Evolutionary conservation across 2,797 vertebrate species (phyloP).

Genomic region (Danio tinwini): DNA sequence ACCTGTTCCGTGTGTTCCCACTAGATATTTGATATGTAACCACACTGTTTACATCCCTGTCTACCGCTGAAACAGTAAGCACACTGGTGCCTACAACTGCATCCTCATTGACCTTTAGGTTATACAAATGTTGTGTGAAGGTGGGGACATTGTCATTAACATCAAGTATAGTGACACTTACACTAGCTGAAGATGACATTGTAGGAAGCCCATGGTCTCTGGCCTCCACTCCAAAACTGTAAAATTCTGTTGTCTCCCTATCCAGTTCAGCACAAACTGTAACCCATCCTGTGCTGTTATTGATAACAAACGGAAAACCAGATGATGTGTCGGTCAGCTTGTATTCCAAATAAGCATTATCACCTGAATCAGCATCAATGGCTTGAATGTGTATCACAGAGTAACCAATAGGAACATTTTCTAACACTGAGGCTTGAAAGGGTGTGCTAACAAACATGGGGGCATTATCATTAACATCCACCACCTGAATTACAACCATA

Average conservation of each 20-base stretch:
- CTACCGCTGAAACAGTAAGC: conserved; percentile 82
- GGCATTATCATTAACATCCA: conserved; percentile 88
- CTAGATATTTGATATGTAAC: conserved; percentile 89
- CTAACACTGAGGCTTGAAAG: conserved; percentile 86
- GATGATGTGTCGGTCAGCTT: conserved; percentile 77
- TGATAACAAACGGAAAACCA: conserved; percentile 85
- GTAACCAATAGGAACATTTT: conserved; percentile 84
- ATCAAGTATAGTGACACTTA: conserved; percentile 84
- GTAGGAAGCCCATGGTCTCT: conserved; percentile 81
- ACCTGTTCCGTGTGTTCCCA: conserved; percentile 89
- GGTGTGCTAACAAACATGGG: conserved; percentile 91
- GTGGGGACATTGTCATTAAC: conserved; percentile 88
- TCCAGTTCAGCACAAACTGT: conserved; percentile 83
- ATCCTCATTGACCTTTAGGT: conserved; percentile 86
- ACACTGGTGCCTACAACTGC: conserved; percentile 85
- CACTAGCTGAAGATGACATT: conserved; percentile 86
- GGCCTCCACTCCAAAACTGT: conserved; percentile 86
- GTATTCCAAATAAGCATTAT: conserved; percentile 85
- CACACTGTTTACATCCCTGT: conserved; percentile 85
- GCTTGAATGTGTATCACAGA: conserved; percentile 88
- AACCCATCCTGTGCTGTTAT: conserved; percentile 88
- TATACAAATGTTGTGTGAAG: conserved; percentile 84
- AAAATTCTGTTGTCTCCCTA: conserved; percentile 84
- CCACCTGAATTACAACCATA: conserved; percentile 85
- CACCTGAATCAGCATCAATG: conserved; percentile 85